Base-by-base conservation (phyloP, 2,113 vertebrate species). In the Paramormyrops kingsleyae region DNA sequence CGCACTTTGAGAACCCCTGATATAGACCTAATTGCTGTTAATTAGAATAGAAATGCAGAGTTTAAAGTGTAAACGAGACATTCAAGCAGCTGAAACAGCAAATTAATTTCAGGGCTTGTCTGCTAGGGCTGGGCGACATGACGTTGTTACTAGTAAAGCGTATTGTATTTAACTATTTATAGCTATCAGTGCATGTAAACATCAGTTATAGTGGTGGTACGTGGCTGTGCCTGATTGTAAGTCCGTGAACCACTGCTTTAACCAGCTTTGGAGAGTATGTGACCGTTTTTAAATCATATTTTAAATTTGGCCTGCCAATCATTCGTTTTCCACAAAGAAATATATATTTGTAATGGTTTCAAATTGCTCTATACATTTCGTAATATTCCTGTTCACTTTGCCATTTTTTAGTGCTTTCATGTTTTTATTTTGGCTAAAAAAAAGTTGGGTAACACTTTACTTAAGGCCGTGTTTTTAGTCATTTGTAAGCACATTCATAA, bases 1-100 rank as follows among this genome's bases (percentile, higher is more conserved):
- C 21, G 24, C 24, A 9, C 56, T 56, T 21, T 56, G 53, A 56
- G 53, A 21, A 56, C 53, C 53, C 53, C 53, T 12, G 42, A 52
- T 87, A 50, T 53, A 17, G 9, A 87, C 44, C 39, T 49, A 12
- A 31, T 87, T n/a, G 46, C 46, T 17, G 24, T 53, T 87, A 52
- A 24, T 87, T 8, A 27, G n/a, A 13, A 47, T 27, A 50, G 46
- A 87, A 87, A 87, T 53, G 0, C 92, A 93, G 90, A 94, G 92
- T 92, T 80, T 90, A 91, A 91, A 90, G 62, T 19, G 17, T 70
- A 89, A 21, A 21, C 77, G 39, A 19, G 91, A 62, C 50, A 17
- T 83, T 83, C 39, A 44, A 62, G 56, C 46, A 31, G 84, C 13
- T 87, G 46, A 87, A 87, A 50, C 49, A 8, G 49, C 49, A 47